Evolutionary conservation across 2,113 vertebrate species (phyloP), one percentile per base, ranked within the genome.

Genomic region (Canis aureus): DNA sequence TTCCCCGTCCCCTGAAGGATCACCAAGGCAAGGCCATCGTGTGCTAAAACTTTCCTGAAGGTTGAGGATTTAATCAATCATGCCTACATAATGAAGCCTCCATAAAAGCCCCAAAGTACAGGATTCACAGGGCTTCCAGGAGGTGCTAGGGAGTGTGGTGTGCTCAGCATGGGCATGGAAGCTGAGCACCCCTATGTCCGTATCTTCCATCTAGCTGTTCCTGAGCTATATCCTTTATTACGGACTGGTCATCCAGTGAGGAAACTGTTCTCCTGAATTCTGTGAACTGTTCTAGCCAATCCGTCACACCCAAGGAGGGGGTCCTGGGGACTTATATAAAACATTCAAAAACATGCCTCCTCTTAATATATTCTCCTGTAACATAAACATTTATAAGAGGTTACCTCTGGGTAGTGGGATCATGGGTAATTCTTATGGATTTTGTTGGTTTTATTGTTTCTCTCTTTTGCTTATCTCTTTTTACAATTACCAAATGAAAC

Each of bases 261-360:
- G 59, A 67, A 82, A 83, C 35, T 32, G 43, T 73, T 74, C 51
- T 80, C 57, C 74, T 66, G 79, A 67, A 35, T 92, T 96, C 85
- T 32, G 17, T 78, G 59, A 83, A 43, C 53, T 89, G 38, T 93
- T 89, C 85, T 89, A 83, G 71, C 38, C 78, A 93, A 84, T n/a
- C 35, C 60, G 10, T 69, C 53, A n/a, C 51, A 23, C 25, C 13
- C 1, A 17, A 78, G 38, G 32, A 84, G 35, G 5, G 32, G 35
- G 13, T 53, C 23, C 64, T 92, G 76, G 67, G 60, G 82, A 73
- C 8, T 83, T 35, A 22, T 87, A 22, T 32, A 64, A 59, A 51
- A 93, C 82, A 53, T 43, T 74, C 8, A 62, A 81, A 80, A 95
- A 53, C 27, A 22, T 35, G 27, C 67, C 27, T 38, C 17, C 13